These are phyloP conservation scores for Pangasianodon gigas DNA, from an alignment of 2,113 vertebrate species.

Conservation along the genomic window DNA sequence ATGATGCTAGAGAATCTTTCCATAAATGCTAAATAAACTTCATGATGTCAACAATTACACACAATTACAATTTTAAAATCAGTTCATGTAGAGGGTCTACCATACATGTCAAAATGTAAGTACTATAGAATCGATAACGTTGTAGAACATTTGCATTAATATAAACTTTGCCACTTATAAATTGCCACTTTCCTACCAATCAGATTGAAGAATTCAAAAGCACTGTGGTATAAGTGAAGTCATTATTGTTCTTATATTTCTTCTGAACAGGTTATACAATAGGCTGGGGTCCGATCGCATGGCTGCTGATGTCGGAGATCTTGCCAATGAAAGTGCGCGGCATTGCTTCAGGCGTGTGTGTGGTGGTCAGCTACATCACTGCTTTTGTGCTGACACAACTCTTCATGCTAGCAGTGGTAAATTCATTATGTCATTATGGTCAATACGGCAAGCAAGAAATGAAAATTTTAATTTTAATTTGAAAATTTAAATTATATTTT, in stretches of 20 bases:
- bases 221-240: background rate
- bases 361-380: constrained; percentile 88
- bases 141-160: background rate
- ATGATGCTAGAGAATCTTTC: background rate
- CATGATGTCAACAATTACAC: too few species aligned
- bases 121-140: too few species aligned
- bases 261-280: constrained; percentile 85
- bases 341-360: constrained; percentile 86
- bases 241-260: background rate
- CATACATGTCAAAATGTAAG: too few species aligned
- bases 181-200: background rate
- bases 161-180: background rate
- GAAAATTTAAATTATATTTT: background rate
- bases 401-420: constrained; percentile 82
- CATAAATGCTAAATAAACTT: too few species aligned
- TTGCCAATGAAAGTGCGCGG: constrained; percentile 86
- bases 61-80: too few species aligned
- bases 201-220: background rate
- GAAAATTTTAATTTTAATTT: too few species aligned
- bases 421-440: background rate
- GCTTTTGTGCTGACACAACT: constrained; percentile 84
- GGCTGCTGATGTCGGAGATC: constrained; percentile 96
- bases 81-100: too few species aligned
- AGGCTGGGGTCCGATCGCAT: constrained; percentile 97
- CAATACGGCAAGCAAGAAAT: background rate